Conservation (phyloP, 2,888 invertebrate species). For the Hirtodrosophila trivittata region DNA sequence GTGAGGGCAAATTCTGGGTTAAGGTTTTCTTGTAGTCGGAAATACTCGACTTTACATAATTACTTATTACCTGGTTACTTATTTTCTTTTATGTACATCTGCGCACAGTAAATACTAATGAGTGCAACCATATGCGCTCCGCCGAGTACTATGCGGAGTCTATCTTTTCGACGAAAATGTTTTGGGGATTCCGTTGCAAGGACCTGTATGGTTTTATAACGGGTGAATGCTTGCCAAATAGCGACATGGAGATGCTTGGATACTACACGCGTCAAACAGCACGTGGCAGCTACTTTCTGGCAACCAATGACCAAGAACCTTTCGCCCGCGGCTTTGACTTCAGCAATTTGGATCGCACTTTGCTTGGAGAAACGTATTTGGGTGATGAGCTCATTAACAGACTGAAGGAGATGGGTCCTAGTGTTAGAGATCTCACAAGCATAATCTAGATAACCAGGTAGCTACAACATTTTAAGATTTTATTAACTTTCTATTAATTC, state of each 20-base stretch:
- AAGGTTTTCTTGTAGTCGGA: no score
- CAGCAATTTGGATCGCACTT: constrained; percentile 7
- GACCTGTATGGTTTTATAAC: constrained; percentile 84
- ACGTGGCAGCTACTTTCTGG: constrained; percentile 85
- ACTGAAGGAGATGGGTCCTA: not conserved
- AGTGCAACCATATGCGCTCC: constrained; percentile 86
- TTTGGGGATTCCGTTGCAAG: constrained; percentile 84
- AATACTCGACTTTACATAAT: no score
- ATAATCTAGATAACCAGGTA: no score
- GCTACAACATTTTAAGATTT: no score
- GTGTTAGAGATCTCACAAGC: not conserved
- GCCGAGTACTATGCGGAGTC: constrained; percentile 87
- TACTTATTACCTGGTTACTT: no score
- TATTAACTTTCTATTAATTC: no score
- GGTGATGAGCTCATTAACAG: not conserved
- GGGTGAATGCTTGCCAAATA: constrained; percentile 83
- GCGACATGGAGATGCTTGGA: constrained; percentile 84
- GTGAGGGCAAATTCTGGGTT: no score
- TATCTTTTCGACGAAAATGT: constrained; percentile 78
- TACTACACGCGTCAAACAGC: constrained; percentile 82
- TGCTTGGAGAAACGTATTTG: constrained; percentile 20
- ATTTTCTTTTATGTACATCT: no score
- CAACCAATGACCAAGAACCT: constrained; percentile 47
- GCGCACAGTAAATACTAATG: constrained; percentile 45
- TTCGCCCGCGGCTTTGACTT: constrained; percentile 54